Percentiles rank a stretch among this genome's conserved stretches.
phyloP scores from a whole-genome alignment of 2,888 invertebrate species.

The Malachius bipustulatus region DNA sequence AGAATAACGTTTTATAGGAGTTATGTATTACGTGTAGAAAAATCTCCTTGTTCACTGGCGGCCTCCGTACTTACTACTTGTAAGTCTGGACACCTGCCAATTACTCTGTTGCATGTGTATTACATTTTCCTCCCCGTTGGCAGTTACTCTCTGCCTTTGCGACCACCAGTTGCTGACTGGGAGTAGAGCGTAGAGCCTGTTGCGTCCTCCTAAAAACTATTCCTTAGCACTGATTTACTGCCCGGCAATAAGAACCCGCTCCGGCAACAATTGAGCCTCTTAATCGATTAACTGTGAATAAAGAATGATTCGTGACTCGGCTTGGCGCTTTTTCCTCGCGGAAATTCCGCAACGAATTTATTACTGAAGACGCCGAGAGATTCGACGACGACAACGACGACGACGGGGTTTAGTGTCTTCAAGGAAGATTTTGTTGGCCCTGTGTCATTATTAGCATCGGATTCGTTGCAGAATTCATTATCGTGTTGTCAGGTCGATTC shows the following conservation, averaged over 20 bases:
- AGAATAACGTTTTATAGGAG: too few species aligned
- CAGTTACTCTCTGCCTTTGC: too few species aligned
- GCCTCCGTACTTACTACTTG: too few species aligned
- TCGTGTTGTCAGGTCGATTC: too few species aligned
- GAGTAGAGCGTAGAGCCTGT: constrained; percentile 22
- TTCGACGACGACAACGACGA: too few species aligned
- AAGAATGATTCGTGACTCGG: constrained; percentile 20
- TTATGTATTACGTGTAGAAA: too few species aligned
- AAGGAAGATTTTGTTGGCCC: too few species aligned
- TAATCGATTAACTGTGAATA: constrained; percentile 29
- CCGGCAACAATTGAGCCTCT: constrained; percentile 26
- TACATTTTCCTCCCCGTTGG: constrained; percentile 25
- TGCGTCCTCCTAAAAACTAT: constrained; percentile 27
- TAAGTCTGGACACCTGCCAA: constrained; percentile 32
- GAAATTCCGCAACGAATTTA: constrained; percentile 4
- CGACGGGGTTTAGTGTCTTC: too few species aligned
- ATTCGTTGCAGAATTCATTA: too few species aligned
- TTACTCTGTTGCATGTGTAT: constrained; percentile 29
- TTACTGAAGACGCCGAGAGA: background rate
- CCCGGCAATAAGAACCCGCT: constrained; percentile 25
- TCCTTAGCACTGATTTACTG: constrained; percentile 29
- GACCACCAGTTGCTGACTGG: constrained; percentile 24
- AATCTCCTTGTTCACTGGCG: too few species aligned
- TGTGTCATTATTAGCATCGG: too few species aligned
- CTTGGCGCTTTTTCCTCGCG: background rate